phyloP scores from a whole-genome alignment of 2,113 vertebrate genomes.

The Cyanoderma ruficeps region DNA sequence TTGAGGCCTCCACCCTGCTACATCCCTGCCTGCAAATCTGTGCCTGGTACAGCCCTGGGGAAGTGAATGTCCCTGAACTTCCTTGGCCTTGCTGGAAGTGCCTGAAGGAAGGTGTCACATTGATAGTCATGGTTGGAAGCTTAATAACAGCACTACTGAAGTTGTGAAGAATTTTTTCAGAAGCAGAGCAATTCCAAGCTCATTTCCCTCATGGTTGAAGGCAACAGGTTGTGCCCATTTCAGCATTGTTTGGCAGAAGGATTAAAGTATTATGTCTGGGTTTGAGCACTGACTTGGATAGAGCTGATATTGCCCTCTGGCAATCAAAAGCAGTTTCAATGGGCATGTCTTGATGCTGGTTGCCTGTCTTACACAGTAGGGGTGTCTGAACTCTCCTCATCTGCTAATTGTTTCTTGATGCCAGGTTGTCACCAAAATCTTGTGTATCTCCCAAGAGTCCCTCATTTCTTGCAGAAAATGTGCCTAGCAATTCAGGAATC shows the following conservation, averaged over 20 bases:
- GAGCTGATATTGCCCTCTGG: background rate
- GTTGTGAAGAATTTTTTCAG: background rate
- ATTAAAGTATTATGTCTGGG: background rate
- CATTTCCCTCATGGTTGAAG: background rate
- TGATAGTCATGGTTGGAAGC: background rate
- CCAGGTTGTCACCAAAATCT: background rate
- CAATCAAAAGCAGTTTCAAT: background rate
- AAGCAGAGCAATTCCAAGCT: background rate
- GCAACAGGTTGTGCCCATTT: background rate
- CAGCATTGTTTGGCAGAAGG: background rate
- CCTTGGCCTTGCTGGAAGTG: background rate
- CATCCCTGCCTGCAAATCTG: background rate
- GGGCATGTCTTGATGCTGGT: background rate
- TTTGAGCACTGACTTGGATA: background rate
- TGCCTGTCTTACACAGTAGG: background rate
- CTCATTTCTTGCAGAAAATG: background rate
- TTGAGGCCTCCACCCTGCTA: rapidly evolving
- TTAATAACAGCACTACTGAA: background rate
- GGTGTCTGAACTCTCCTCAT: background rate
- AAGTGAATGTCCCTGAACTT: background rate
- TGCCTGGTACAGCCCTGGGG: background rate
- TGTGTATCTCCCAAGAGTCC: background rate
- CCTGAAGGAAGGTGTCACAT: background rate
- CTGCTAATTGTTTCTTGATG: background rate
- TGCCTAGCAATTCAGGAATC: background rate